Conservation (phyloP, 1,140 invertebrate species). For the Hycleus phaleratus region DNA sequence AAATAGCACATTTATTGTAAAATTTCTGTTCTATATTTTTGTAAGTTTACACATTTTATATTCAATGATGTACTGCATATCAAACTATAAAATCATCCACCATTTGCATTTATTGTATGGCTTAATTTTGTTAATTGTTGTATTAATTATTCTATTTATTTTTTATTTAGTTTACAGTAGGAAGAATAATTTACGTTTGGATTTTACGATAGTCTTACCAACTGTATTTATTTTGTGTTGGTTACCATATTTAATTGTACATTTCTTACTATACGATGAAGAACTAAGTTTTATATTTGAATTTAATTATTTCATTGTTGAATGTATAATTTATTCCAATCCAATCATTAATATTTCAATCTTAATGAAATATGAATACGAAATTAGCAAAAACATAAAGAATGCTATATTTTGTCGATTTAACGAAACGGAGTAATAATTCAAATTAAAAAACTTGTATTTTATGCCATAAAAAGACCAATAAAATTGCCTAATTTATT, state of each 20-base stretch:
- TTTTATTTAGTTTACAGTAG: neutral
- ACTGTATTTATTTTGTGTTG: neutral
- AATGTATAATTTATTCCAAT: too few species aligned
- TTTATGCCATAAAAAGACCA: too few species aligned
- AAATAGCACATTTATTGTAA: neutral
- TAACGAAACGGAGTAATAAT: too few species aligned
- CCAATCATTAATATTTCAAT: too few species aligned
- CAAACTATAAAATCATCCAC: neutral
- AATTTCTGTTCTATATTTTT: neutral
- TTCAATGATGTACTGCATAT: neutral
- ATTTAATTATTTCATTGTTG: too few species aligned
- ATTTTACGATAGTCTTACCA: neutral
- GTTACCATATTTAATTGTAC: constrained; percentile 1
- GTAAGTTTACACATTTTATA: neutral
- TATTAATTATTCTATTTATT: neutral
- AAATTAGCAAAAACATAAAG: too few species aligned
- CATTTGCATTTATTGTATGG: neutral
- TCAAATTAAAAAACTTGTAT: too few species aligned
- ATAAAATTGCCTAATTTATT: too few species aligned
- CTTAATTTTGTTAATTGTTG: neutral
- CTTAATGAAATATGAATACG: too few species aligned
- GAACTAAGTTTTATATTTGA: too few species aligned
- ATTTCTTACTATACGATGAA: neutral
- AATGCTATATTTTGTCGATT: too few species aligned
- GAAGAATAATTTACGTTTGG: neutral